These are phyloP conservation scores for Cordylochernes scorpioides DNA, from an alignment of 2,888 invertebrate species.

Conservation along the genomic window DNA sequence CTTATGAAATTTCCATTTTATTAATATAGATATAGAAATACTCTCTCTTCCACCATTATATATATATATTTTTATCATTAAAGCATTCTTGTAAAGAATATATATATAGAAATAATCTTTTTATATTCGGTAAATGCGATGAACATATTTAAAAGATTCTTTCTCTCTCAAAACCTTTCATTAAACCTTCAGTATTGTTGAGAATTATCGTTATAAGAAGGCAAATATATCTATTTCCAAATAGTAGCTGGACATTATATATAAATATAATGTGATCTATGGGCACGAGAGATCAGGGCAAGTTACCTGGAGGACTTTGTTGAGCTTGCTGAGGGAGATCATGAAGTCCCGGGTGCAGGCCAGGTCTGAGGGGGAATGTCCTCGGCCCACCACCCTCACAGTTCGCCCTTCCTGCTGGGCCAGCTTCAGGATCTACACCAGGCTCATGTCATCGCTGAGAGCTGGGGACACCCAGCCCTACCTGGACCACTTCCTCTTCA, in stretches of 20 bases:
- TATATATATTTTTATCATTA: too few species aligned
- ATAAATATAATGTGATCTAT: neutral
- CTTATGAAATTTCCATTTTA: too few species aligned
- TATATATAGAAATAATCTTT: too few species aligned
- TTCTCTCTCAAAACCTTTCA: too few species aligned
- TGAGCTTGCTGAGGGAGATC: constrained; percentile 18
- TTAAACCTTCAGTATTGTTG: too few species aligned
- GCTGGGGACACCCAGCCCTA: constrained; percentile 5
- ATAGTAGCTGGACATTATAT: neutral
- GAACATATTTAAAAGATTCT: too few species aligned
- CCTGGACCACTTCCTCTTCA: constrained; percentile 17
- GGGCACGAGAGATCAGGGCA: too few species aligned
- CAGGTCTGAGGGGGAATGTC: constrained; percentile 22
- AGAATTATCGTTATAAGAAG: too few species aligned
- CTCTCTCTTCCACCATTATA: too few species aligned
- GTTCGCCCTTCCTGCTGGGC: constrained; percentile 17
- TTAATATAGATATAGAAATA: too few species aligned
- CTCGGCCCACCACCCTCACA: constrained; percentile 20
- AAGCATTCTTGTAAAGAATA: too few species aligned
- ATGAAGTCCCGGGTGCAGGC: constrained; percentile 20
- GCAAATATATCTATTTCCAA: neutral
- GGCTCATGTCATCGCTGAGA: neutral
- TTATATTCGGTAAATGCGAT: too few species aligned
- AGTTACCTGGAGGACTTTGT: constrained; percentile 17
- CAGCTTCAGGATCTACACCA: constrained; percentile 16